Base-by-base conservation (phyloP, 2,113 vertebrate genomes). In the Petromus typicus region DNA sequence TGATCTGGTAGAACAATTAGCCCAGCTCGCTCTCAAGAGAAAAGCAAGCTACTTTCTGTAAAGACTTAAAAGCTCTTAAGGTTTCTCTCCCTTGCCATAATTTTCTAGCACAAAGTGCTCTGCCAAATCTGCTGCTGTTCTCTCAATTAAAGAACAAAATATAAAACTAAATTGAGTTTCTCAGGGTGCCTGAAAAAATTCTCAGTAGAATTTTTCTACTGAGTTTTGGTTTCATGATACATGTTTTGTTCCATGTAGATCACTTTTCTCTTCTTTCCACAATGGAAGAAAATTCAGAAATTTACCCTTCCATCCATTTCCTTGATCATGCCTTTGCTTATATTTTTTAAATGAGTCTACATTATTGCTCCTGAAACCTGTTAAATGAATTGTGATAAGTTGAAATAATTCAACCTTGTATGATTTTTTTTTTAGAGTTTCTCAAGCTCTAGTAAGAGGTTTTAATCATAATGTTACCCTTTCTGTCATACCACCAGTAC, bases 31-130 rank as follows among this genome's bases (percentile, higher is more conserved):
- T 76, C 93, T 95, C 73, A 40, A 88, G 79, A 73, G 20, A 57
- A 86, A 90, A 96, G 32, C 32, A 69, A 84, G 54, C 2, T 25
- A 48, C 96, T 98, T 23, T 97, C 93, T 96, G 89, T 56, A 96
- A 97, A 89, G 43, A 96, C 94, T 96, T 86, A 93, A 96, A 94
- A 84, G 32, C 69, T 92, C 43, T 90, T 93, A 76, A 95, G 92
- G 32, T 61, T 93, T 89, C 86, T 95, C 43, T 89, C 69, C 71
- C 75, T 96, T 87, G 9, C 59, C 61, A 56, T 11, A 78, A 43
- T 88, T 97, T 91, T 95, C 83, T 37, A 81, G 87, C 32, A 73
- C 22, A 92, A 94, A 80, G 57, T 59, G 8, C 1, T 64, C 48
- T 67, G 6, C 30, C 14, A 18, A 59, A 40, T 1, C 51, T 85